These are phyloP conservation scores for Melanotaenia maccullochi DNA, from an alignment of 2,797 vertebrate species.

Conservation along the genomic window DNA sequence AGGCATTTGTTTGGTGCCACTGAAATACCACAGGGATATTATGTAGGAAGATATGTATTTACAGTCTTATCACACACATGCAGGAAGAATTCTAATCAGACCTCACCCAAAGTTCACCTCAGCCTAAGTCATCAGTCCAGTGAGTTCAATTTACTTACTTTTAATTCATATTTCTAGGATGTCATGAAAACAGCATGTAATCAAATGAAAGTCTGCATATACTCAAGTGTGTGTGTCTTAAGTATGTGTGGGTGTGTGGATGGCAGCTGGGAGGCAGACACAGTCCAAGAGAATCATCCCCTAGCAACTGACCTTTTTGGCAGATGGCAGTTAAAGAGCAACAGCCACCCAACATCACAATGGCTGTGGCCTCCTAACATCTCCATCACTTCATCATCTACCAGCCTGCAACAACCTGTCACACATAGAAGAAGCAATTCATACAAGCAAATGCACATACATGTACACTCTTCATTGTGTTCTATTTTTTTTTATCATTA, in stretches of 20 bases:
- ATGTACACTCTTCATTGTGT: background rate
- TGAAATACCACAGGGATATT: slow-evolving; percentile 55
- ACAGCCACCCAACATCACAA: slow-evolving; percentile 83
- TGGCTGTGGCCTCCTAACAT: slow-evolving; percentile 82
- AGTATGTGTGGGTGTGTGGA: slow-evolving; percentile 67
- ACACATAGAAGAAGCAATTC: slow-evolving; percentile 57
- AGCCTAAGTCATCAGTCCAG: background rate
- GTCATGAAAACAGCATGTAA: slow-evolving; percentile 22
- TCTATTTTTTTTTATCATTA: background rate
- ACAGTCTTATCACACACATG: slow-evolving; percentile 31
- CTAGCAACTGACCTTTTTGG: slow-evolving; percentile 85
- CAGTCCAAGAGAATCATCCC: slow-evolving; percentile 81
- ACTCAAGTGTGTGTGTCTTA: slow-evolving; percentile 52
- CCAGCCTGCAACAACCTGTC: slow-evolving; percentile 68
- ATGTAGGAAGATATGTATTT: slow-evolving; percentile 49
- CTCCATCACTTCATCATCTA: slow-evolving; percentile 83
- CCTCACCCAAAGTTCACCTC: slow-evolving; percentile 22
- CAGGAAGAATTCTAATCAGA: slow-evolving; percentile 26
- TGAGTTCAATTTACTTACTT: slow-evolving; percentile 22
- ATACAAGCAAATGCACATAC: slow-evolving; percentile 15
- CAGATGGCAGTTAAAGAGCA: slow-evolving; percentile 86
- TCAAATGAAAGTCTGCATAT: slow-evolving; percentile 52
- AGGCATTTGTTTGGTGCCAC: slow-evolving; percentile 56
- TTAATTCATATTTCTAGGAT: slow-evolving; percentile 37
- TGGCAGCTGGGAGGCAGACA: slow-evolving; percentile 87